phyloP scores from a whole-genome alignment of 2,113 vertebrate genomes.

The Pandion haliaetus region DNA sequence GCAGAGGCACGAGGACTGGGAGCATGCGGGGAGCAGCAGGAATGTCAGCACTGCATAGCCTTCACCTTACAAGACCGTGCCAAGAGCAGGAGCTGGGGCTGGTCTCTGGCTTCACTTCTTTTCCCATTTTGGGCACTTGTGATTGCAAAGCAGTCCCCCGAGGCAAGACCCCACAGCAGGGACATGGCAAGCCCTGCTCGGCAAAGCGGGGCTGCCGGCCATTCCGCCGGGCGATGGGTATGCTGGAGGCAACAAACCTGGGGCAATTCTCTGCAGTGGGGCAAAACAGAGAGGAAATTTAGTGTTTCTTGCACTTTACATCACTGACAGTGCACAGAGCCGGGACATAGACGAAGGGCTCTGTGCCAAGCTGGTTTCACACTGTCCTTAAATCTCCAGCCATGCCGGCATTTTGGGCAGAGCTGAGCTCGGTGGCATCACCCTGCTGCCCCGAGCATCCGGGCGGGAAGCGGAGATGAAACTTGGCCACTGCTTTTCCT shows the following conservation, averaged over 20 bases:
- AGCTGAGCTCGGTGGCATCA: neutral
- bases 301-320: rapidly evolving
- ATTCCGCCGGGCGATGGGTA: neutral
- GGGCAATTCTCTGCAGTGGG: rapidly evolving
- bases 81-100: neutral
- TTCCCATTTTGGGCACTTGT: neutral
- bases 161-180: rapidly evolving
- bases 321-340: rapidly evolving
- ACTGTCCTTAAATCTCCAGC: neutral
- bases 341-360: rapidly evolving
- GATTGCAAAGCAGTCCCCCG: neutral
- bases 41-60: rapidly evolving
- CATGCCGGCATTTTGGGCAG: neutral
- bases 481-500: neutral
- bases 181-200: neutral
- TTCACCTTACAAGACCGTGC: rapidly evolving
- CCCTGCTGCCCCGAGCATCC: neutral
- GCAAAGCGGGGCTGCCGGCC: neutral
- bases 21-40: rapidly evolving
- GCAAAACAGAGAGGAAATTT: neutral
- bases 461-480: neutral
- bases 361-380: rapidly evolving
- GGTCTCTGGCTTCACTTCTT: rapidly evolving
- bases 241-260: rapidly evolving
- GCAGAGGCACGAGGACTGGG: neutral